Conservation (phyloP, 2,797 vertebrate species). For the Columba guinea region DNA sequence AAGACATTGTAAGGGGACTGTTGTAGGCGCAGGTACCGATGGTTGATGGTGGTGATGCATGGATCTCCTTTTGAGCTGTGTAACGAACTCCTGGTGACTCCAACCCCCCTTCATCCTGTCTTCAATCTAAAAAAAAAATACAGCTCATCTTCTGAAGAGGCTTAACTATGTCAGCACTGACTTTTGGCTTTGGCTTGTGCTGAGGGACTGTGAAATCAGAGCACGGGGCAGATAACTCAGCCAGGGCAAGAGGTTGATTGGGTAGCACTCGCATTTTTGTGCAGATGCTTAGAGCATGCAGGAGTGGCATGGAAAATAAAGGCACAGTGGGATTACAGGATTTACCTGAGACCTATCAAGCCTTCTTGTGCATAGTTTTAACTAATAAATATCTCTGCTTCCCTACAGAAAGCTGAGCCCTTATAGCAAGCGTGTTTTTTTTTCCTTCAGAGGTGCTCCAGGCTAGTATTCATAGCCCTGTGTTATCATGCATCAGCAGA, state of each 20-base stretch:
- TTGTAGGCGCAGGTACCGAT: neutral
- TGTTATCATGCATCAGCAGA: neutral
- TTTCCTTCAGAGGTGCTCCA: neutral
- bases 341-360: neutral
- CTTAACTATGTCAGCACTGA: neutral
- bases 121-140: neutral
- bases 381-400: neutral
- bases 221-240: neutral
- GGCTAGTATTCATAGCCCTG: neutral
- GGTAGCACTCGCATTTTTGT: neutral
- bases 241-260: neutral
- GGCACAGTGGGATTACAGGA: fast-evolving
- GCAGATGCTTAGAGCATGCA: neutral
- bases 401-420: neutral
- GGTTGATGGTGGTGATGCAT: neutral
- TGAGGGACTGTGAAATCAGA: neutral
- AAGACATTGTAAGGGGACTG: neutral
- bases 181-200: neutral
- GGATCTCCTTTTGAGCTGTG: neutral
- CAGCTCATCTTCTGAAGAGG: neutral
- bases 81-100: neutral
- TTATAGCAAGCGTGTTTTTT: neutral
- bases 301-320: neutral
- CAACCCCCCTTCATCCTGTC: neutral
- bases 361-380: neutral